phyloP scores from a whole-genome alignment of 2,888 invertebrate genomes.

The Diogma glabrata region DNA sequence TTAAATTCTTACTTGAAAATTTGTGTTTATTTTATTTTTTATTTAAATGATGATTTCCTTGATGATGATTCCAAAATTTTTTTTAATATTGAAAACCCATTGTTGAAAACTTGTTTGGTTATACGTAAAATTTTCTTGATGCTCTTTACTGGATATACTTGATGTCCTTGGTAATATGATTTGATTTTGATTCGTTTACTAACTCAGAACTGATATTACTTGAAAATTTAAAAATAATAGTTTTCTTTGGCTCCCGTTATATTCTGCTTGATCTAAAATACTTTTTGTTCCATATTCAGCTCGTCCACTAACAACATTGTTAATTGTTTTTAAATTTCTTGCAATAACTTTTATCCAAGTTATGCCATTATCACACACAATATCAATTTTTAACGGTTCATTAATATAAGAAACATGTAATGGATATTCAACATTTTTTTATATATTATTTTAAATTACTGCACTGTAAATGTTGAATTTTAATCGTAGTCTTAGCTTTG shows the following conservation, averaged over 20 bases:
- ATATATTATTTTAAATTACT: slow-evolving; percentile 77
- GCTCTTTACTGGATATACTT: no score
- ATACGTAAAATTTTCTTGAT: no score
- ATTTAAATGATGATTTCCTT: no score
- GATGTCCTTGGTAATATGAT: no score
- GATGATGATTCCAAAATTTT: no score
- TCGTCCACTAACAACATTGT: slow-evolving; percentile 68
- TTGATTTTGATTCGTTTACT: slow-evolving; percentile 52
- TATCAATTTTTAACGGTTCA: slow-evolving; percentile 54
- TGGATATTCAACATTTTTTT: slow-evolving; percentile 36
- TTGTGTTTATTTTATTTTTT: no score
- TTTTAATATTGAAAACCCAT: no score
- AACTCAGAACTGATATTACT: slow-evolving; percentile 66
- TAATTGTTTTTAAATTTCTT: slow-evolving; percentile 76
- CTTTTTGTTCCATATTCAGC: slow-evolving; percentile 79
- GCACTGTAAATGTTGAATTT: slow-evolving; percentile 70
- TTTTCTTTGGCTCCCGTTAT: slow-evolving; percentile 67
- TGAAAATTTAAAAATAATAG: slow-evolving; percentile 71
- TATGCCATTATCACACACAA: slow-evolving; percentile 67
- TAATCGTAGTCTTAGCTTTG: no score
- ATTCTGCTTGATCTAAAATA: slow-evolving; percentile 72
- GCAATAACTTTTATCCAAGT: slow-evolving; percentile 89
- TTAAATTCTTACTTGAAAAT: no score
- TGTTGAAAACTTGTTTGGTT: no score
- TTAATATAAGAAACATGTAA: slow-evolving; percentile 38